Evolutionary conservation across 92 coral and sea anemone genomes (phyloP).

Genomic region (Porites lobata): DNA sequence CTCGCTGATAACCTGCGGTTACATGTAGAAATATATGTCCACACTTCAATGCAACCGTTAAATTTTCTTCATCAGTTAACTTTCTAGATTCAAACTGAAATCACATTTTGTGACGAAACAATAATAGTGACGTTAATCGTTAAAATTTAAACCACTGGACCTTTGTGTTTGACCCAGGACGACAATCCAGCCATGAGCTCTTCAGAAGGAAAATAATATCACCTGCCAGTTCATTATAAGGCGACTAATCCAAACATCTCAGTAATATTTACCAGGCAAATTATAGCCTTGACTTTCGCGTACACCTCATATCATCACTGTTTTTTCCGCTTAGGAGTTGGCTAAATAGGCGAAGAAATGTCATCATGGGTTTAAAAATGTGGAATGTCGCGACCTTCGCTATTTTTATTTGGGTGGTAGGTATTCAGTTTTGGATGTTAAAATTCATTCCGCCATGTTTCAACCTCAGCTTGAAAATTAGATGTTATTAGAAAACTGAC

Average conservation of each 20-base stretch:
- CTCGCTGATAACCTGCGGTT: neutral
- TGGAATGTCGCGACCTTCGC: neutral
- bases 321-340: neutral
- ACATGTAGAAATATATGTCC: too few relatives aligned
- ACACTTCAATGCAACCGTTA: too few relatives aligned
- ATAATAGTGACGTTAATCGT: neutral
- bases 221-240: neutral
- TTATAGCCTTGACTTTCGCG: neutral
- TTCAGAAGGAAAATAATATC: neutral
- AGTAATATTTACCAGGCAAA: neutral
- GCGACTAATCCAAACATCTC: neutral
- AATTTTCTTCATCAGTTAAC: too few relatives aligned
- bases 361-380: neutral
- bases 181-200: neutral
- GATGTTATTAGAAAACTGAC: neutral
- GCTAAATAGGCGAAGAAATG: neutral
- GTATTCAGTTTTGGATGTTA: neutral
- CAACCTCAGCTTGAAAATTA: too few relatives aligned
- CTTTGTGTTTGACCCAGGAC: neutral
- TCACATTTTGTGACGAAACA: neutral
- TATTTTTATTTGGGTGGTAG: neutral
- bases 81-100: too few relatives aligned
- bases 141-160: slow-evolving; percentile 3
- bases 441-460: too few relatives aligned
- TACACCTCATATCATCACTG: neutral